Conservation (phyloP, 2,113 vertebrate species). For the Calcarius ornatus region DNA sequence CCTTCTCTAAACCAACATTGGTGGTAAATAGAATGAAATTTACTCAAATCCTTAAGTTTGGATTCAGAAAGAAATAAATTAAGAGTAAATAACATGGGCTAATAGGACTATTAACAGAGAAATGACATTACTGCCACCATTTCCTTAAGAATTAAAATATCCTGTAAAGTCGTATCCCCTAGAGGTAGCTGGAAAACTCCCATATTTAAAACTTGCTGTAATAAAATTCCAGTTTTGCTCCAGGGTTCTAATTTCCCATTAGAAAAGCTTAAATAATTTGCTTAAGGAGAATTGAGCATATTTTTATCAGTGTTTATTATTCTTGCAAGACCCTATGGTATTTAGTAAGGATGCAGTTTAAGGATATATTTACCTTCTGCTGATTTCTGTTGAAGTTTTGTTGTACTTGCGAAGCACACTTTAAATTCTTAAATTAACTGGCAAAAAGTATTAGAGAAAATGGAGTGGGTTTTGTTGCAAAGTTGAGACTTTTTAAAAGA, state of each 20-base stretch:
- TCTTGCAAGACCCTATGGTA: neutral
- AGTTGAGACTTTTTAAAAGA: neutral
- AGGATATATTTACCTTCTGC: neutral
- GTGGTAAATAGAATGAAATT: neutral
- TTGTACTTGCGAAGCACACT: neutral
- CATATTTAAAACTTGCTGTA: neutral
- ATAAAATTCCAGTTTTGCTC: neutral
- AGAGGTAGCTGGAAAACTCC: neutral
- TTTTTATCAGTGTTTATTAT: neutral
- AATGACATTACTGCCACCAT: neutral
- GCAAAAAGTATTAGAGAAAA: neutral
- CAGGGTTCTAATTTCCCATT: neutral
- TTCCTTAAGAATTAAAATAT: neutral
- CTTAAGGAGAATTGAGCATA: neutral
- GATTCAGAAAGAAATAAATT: neutral
- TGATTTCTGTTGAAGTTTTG: neutral
- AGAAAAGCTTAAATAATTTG: neutral
- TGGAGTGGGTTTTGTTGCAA: rapidly evolving
- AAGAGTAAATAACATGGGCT: neutral
- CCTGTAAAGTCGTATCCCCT: neutral
- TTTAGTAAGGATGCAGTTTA: neutral
- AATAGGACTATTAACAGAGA: neutral
- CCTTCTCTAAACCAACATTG: neutral
- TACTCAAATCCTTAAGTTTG: neutral
- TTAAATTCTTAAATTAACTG: neutral